A percentile compares a stretch with the other conserved stretches of the same genome.
phyloP scores from a whole-genome alignment of 2,888 invertebrate genomes.

The Pachliopta kotzebuea region DNA sequence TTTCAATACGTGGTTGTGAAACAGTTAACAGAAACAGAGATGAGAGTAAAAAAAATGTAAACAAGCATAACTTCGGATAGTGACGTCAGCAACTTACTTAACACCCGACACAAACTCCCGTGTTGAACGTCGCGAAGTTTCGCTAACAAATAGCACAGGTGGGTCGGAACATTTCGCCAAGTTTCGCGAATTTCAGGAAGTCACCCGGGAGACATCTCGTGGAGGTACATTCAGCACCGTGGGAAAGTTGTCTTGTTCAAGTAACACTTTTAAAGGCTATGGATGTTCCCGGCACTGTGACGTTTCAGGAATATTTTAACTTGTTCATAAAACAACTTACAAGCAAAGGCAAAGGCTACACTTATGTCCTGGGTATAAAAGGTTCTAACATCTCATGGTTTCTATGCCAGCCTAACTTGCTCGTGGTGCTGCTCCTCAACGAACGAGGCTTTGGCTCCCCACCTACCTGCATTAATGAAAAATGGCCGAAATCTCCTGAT shows the following conservation, averaged over 20 bases:
- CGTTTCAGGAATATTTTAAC: too few relatives aligned
- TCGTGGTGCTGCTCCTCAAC: too few relatives aligned
- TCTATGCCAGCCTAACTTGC: too few relatives aligned
- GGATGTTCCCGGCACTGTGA: too few relatives aligned
- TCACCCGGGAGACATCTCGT: slow-evolving; percentile 24
- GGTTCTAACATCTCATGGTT: too few relatives aligned
- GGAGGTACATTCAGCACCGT: neutral
- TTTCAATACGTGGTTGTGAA: too few relatives aligned
- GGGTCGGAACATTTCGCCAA: slow-evolving; percentile 25
- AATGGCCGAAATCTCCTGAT: too few relatives aligned
- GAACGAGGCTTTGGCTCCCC: too few relatives aligned
- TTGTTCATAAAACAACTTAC: too few relatives aligned
- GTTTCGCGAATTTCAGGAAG: slow-evolving; percentile 27
- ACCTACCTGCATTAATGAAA: too few relatives aligned
- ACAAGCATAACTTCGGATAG: slow-evolving; percentile 9
- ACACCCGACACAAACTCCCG: slow-evolving; percentile 24
- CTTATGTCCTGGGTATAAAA: too few relatives aligned
- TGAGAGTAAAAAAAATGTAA: neutral
- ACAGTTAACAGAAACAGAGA: neutral
- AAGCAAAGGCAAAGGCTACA: too few relatives aligned
- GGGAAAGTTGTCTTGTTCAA: slow-evolving; percentile 16
- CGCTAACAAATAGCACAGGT: slow-evolving; percentile 28
- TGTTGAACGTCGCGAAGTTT: slow-evolving; percentile 25
- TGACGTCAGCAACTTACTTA: slow-evolving; percentile 13
- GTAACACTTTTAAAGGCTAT: neutral